These are phyloP conservation scores for Isichthys henryi DNA, from an alignment of 2,113 vertebrate genomes.

Conservation along the genomic window DNA sequence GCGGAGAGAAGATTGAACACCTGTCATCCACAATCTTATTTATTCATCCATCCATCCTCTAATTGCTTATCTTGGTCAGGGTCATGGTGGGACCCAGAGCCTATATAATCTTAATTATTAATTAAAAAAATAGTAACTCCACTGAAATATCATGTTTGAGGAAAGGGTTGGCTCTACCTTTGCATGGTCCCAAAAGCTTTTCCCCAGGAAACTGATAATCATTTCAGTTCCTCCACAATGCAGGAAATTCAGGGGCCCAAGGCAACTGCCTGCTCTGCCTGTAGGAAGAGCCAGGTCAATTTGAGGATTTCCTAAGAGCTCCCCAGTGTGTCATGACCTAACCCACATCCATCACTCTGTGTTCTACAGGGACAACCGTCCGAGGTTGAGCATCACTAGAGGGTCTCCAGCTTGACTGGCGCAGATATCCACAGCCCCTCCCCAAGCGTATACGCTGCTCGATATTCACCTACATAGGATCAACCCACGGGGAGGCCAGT, in stretches of 20 bases:
- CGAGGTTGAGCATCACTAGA: background rate
- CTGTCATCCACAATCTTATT: background rate
- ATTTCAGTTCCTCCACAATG: background rate
- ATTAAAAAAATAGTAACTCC: background rate
- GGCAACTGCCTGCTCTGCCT: no score
- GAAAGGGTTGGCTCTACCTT: background rate
- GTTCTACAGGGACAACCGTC: background rate
- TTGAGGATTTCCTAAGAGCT: background rate
- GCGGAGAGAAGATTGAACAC: background rate
- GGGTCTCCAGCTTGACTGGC: background rate
- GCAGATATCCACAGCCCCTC: background rate
- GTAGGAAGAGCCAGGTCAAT: no score
- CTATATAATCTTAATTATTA: background rate
- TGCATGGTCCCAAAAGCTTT: background rate
- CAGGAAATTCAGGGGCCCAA: no score
- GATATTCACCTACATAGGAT: background rate
- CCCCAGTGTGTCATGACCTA: background rate
- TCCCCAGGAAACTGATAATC: background rate
- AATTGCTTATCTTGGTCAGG: background rate
- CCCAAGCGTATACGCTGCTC: background rate
- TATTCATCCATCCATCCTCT: background rate
- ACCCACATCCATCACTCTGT: background rate
- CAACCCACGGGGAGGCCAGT: background rate
- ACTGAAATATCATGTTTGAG: background rate
- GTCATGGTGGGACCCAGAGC: background rate